Percentiles rank a stretch among this genome's conserved stretches.
Evolutionary conservation across 2,888 invertebrate genomes (phyloP).

Genomic region (Gerris lacustris): DNA sequence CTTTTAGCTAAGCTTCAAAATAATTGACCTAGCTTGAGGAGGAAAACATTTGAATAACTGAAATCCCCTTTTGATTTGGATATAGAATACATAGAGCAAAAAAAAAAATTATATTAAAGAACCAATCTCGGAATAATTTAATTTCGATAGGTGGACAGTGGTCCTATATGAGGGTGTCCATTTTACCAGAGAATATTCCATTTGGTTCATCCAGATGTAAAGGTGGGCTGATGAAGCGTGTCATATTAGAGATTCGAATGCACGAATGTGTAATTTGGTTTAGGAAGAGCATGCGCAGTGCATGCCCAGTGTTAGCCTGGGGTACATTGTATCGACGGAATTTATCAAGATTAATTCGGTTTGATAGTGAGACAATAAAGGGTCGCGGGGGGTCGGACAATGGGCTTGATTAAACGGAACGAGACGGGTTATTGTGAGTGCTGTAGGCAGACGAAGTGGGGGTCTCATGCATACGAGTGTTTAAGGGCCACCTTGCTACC

Average conservation of each 20-base stretch:
- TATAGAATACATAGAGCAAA: too few relatives aligned
- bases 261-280: background rate
- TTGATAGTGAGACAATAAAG: constrained; percentile 1
- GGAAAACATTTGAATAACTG: too few relatives aligned
- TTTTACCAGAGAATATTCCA: background rate
- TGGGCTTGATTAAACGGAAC: background rate
- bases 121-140: background rate
- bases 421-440: too few relatives aligned
- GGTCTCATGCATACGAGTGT: background rate
- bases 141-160: background rate
- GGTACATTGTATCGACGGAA: background rate
- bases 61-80: too few relatives aligned
- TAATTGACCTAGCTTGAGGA: too few relatives aligned
- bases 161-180: background rate
- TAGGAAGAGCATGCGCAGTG: constrained; percentile 1
- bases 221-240: constrained; percentile 1
- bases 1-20: too few relatives aligned
- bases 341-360: constrained; percentile 1
- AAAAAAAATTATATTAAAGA: too few relatives aligned
- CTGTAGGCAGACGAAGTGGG: too few relatives aligned
- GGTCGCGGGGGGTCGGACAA: background rate
- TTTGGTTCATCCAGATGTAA: background rate
- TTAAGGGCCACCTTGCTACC: background rate
- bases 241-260: background rate
- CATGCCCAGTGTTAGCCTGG: background rate